phyloP scores from a whole-genome alignment of 2,797 vertebrate species.

The Centroberyx gerrardi region DNA sequence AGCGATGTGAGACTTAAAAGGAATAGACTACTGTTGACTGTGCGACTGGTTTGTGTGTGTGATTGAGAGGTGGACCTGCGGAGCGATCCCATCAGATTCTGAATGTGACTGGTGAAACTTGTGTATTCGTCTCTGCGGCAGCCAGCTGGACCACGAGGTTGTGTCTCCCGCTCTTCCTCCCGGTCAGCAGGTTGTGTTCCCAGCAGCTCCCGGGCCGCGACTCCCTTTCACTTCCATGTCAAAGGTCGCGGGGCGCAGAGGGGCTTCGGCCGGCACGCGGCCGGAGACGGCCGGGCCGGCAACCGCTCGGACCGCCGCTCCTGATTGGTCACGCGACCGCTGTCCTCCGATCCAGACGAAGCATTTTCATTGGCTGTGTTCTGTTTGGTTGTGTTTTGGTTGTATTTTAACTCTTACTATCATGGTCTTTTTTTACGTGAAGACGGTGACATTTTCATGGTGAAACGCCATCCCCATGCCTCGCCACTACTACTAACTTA shows the following conservation, averaged over 20 bases:
- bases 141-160: conserved; percentile 54
- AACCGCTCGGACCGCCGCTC: conserved; percentile 33
- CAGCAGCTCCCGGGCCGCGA: conserved; percentile 35
- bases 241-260: conserved; percentile 43
- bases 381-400: conserved; percentile 76
- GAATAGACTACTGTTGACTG: conserved; percentile 22
- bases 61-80: conserved; percentile 25
- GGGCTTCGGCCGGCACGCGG: conserved; percentile 14
- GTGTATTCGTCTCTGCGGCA: conserved; percentile 33
- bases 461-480: conserved; percentile 56
- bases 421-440: conserved; percentile 64
- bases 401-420: conserved; percentile 71
- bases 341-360: conserved; percentile 34
- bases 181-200: conserved; percentile 41
- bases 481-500: conserved; percentile 69
- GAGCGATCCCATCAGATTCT: not conserved
- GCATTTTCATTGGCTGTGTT: conserved; percentile 68
- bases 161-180: conserved; percentile 9
- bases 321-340: conserved; percentile 23
- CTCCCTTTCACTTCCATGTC: conserved; percentile 54
- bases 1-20: conserved; percentile 2
- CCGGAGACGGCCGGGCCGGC: conserved; percentile 25
- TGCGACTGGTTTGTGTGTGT: conserved; percentile 18
- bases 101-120: conserved; percentile 13
- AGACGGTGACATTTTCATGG: conserved; percentile 54